Percentiles rank a stretch among this genome's conserved stretches.
phyloP scores from a whole-genome alignment of 2,888 invertebrate genomes.

The Agrenia bidenticulata region DNA sequence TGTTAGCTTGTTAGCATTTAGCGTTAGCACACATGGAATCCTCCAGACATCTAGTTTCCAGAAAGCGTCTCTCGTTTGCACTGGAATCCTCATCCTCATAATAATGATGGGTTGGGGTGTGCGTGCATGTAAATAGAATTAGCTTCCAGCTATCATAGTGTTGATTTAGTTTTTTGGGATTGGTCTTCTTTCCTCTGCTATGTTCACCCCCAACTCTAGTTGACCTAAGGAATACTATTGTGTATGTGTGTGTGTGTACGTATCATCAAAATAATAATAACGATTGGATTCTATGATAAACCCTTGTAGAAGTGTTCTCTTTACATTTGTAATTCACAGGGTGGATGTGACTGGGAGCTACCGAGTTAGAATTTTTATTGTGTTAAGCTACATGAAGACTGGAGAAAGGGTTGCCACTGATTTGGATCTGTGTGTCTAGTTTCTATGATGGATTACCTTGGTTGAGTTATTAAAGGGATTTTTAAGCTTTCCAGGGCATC shows the following conservation, averaged over 20 bases:
- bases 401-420: conserved; percentile 3
- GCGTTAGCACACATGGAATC: no score
- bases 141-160: no score
- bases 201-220: not conserved
- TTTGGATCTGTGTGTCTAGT: conserved; percentile 2
- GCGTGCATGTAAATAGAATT: conserved; percentile 31
- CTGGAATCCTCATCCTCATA: conserved; percentile 20
- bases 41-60: no score
- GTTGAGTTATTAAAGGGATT: not conserved
- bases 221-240: not conserved
- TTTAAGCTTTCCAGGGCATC: no score
- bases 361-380: not conserved
- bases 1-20: no score
- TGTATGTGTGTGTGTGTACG: not conserved
- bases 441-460: conserved; percentile 1
- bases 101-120: conserved; percentile 30
- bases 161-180: no score
- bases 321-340: conserved; percentile 6
- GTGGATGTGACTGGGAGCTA: not conserved
- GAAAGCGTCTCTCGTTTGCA: conserved; percentile 1
- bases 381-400: no score
- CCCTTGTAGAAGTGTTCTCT: conserved; percentile 4
- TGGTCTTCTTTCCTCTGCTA: no score
- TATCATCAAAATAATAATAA: conserved; percentile 2
- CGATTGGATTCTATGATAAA: not conserved